A percentile compares a stretch with the other conserved stretches of the same genome.
Evolutionary conservation across 2,113 vertebrate species (phyloP).

Genomic region (Poeciliopsis turrubarensis): DNA sequence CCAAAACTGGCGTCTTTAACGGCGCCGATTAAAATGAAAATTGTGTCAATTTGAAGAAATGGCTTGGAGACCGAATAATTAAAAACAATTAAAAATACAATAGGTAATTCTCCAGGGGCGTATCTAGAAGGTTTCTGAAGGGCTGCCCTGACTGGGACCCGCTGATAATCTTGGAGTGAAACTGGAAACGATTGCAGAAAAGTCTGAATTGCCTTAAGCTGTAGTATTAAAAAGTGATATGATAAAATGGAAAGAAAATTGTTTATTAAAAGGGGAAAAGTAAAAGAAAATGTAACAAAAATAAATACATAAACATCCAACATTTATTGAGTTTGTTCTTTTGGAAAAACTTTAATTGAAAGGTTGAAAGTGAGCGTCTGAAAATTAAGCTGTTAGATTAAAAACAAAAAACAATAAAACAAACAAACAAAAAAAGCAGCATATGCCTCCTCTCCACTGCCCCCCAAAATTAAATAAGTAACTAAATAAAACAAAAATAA

Average conservation of each 20-base stretch:
- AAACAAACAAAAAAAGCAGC: too few relatives aligned
- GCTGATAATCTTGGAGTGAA: background rate
- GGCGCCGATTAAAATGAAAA: slow-evolving; percentile 6
- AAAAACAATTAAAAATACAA: slow-evolving; percentile 16
- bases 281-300: too few relatives aligned
- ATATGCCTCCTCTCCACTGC: too few relatives aligned
- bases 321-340: background rate
- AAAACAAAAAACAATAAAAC: too few relatives aligned
- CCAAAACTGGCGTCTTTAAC: slow-evolving; percentile 33
- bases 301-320: too few relatives aligned
- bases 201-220: background rate
- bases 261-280: background rate
- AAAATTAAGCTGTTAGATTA: background rate
- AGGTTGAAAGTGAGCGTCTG: background rate
- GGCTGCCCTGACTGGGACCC: background rate
- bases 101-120: background rate
- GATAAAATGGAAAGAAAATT: background rate
- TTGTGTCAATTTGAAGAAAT: background rate
- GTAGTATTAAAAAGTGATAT: background rate
- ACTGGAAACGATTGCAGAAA: background rate
- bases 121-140: background rate
- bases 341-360: background rate
- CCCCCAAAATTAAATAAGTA: too few relatives aligned
- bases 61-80: slow-evolving; percentile 11
- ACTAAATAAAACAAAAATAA: background rate